phyloP scores from a whole-genome alignment of 2,113 vertebrate species.

The Dromiciops gliroides region DNA sequence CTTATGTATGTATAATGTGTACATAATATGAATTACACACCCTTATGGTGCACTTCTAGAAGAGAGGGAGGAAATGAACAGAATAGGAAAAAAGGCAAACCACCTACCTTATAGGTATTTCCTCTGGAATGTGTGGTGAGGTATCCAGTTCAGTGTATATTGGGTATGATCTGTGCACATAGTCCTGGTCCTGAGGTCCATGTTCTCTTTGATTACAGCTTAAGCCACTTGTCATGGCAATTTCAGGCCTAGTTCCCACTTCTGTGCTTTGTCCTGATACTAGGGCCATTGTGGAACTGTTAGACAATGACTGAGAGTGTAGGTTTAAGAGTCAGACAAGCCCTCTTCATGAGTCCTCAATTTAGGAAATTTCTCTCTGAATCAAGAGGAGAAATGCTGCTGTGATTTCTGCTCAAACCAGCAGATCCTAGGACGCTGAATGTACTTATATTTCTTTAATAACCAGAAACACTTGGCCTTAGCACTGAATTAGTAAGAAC shows the following conservation, averaged over 20 bases:
- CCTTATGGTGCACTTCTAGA: too few species aligned
- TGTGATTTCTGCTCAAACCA: neutral
- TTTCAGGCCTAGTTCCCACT: neutral
- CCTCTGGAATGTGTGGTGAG: too few species aligned
- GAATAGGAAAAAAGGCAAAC: neutral
- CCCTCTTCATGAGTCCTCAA: neutral
- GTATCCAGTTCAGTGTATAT: too few species aligned
- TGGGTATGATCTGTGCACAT: neutral
- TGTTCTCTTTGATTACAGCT: neutral
- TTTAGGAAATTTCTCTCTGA: neutral
- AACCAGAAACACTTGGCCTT: neutral
- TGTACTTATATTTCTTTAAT: neutral
- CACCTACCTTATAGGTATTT: neutral
- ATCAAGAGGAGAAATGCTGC: neutral
- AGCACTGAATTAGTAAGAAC: neutral
- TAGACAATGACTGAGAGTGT: neutral
- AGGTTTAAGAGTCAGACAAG: neutral
- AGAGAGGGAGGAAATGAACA: neutral
- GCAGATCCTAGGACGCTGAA: neutral
- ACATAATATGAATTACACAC: too few species aligned
- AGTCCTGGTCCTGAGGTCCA: neutral
- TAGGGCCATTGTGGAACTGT: accelerated
- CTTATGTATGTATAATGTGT: too few species aligned
- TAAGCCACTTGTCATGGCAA: neutral
- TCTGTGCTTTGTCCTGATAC: neutral